Conservation (phyloP, 2,797 vertebrate genomes). For the Fratercula arctica region DNA sequence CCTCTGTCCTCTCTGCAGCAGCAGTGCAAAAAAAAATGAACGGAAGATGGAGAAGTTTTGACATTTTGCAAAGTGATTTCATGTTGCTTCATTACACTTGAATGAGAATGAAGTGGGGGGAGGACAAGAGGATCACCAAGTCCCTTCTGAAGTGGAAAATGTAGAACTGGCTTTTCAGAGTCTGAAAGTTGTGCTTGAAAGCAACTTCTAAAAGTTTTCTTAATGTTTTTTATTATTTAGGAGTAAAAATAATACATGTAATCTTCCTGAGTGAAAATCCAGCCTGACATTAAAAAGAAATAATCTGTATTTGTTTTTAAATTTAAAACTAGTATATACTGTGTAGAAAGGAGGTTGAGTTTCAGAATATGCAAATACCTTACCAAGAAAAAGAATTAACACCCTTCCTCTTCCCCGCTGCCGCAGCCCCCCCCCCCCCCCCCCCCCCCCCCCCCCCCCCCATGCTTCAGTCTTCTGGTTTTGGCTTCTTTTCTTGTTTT, state of each 20-base stretch:
- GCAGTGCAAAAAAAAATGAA: not conserved
- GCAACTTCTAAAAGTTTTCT: not conserved
- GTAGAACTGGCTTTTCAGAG: not conserved
- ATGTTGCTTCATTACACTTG: constrained; percentile 38
- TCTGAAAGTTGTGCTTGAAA: not conserved
- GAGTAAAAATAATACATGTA: not conserved
- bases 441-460: no score
- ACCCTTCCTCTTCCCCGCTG: not conserved
- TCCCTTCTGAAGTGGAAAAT: not conserved
- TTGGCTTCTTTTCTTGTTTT: not conserved
- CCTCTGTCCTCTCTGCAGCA: constrained; percentile 6
- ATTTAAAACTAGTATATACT: not conserved
- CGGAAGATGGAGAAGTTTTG: not conserved
- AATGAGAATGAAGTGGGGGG: constrained; percentile 1
- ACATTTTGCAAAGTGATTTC: constrained; percentile 20
- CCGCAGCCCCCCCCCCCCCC: not conserved
- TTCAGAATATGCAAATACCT: not conserved
- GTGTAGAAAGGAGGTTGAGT: not conserved
- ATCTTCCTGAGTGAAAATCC: not conserved
- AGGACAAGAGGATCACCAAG: not conserved
- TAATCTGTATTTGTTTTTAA: not conserved
- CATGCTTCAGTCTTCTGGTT: not conserved
- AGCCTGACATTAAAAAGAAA: not conserved
- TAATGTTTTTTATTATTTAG: not conserved
- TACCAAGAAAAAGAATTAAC: not conserved